Percentiles rank a stretch among this genome's conserved stretches.
Conservation (phyloP, 2,113 vertebrate species). For the Trogon melanurus region DNA sequence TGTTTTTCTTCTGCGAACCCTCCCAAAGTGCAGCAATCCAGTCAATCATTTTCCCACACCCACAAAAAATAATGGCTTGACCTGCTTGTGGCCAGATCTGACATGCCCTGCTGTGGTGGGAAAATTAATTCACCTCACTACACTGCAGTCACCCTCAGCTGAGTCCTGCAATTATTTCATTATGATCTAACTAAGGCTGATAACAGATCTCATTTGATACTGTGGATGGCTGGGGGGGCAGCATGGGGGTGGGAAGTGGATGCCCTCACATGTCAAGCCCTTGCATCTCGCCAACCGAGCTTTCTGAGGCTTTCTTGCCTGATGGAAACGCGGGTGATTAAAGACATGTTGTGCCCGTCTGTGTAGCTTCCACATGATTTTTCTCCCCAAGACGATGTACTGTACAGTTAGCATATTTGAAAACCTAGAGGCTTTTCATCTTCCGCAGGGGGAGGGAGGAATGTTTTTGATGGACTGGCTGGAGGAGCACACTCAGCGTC, state of each 20-base stretch:
- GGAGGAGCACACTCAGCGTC: slow-evolving; percentile 57
- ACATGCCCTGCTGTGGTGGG: slow-evolving; percentile 56
- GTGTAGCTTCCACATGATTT: slow-evolving; percentile 40
- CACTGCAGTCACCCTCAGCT: slow-evolving; percentile 55
- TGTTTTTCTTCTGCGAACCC: slow-evolving; percentile 28
- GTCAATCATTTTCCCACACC: slow-evolving; percentile 53
- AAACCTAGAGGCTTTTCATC: slow-evolving; percentile 47
- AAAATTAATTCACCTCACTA: slow-evolving; percentile 68
- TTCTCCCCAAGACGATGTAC: slow-evolving; percentile 13
- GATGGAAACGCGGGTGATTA: slow-evolving; percentile 57
- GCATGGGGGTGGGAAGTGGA: neutral
- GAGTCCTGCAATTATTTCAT: slow-evolving; percentile 68
- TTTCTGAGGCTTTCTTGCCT: slow-evolving; percentile 35
- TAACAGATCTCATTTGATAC: slow-evolving; percentile 65
- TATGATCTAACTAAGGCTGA: slow-evolving; percentile 65
- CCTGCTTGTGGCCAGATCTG: slow-evolving; percentile 56
- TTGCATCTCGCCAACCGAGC: slow-evolving; percentile 21
- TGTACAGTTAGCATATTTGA: slow-evolving; percentile 60
- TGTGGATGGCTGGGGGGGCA: neutral
- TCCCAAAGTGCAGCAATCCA: slow-evolving; percentile 39
- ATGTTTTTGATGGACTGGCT: slow-evolving; percentile 36
- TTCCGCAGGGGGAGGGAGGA: neutral
- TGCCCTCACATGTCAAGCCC: slow-evolving; percentile 57
- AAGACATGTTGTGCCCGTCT: slow-evolving; percentile 62
- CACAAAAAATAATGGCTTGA: slow-evolving; percentile 67